These are phyloP conservation scores for Epizoanthus stellaris DNA, from an alignment of 92 coral and sea anemone genomes.

Conservation along the genomic window DNA sequence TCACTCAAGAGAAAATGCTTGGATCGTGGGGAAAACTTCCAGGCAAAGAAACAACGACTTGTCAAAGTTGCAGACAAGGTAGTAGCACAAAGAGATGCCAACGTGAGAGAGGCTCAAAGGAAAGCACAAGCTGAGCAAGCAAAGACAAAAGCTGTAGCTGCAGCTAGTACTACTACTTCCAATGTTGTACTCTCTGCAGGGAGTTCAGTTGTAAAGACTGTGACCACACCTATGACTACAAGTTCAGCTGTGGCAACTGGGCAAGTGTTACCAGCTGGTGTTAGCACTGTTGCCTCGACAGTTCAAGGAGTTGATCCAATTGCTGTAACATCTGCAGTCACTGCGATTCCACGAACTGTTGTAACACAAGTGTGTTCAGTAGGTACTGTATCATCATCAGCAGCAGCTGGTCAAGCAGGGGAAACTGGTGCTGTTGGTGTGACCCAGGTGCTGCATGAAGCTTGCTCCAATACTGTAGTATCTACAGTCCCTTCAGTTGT, in stretches of 20 bases:
- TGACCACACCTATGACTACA: background rate
- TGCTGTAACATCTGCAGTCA: too few species aligned
- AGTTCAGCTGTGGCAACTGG: background rate
- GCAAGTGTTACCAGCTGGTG: background rate
- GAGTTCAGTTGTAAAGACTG: slow-evolving; percentile 15
- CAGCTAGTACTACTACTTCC: background rate
- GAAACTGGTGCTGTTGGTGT: background rate
- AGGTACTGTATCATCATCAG: too few species aligned
- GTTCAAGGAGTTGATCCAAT: too few species aligned
- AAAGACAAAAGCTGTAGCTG: background rate
- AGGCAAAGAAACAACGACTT: slow-evolving; percentile 79
- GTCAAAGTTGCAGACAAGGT: slow-evolving; percentile 77
- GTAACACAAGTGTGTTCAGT: too few species aligned
- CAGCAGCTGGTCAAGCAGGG: background rate
- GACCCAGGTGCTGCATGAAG: background rate
- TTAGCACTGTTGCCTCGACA: background rate
- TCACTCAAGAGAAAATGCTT: slow-evolving; percentile 70
- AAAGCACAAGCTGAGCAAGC: slow-evolving; percentile 54
- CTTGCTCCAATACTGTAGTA: background rate
- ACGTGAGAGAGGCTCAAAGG: slow-evolving; percentile 56
- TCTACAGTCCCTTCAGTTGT: background rate
- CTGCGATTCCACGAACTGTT: too few species aligned
- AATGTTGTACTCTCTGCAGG: background rate
- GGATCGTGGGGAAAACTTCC: slow-evolving; percentile 74
- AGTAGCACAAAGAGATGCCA: slow-evolving; percentile 57